phyloP scores from a whole-genome alignment of 2,888 invertebrate genomes.

The Halictus ligatus region DNA sequence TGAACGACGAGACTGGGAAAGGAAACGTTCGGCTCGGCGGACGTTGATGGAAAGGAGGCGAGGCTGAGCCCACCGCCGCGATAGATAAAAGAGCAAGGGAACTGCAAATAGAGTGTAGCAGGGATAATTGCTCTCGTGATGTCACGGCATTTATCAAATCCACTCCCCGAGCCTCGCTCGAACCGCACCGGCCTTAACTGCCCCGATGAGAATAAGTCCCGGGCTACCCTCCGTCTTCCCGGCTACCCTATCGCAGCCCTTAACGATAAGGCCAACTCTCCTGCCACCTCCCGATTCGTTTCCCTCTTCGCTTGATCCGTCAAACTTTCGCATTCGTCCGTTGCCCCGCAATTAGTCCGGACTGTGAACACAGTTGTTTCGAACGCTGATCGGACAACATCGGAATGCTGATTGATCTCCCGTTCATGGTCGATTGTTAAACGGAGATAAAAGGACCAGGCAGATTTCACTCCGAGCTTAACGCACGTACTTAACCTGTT shows the following conservation, averaged over 20 bases:
- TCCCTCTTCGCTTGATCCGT: constrained; percentile 7
- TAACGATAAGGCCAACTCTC: constrained; percentile 62
- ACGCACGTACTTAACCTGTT: too few relatives aligned
- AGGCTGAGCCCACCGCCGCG: constrained; percentile 26
- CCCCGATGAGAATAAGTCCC: constrained; percentile 52
- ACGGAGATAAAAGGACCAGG: background rate
- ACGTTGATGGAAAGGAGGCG: constrained; percentile 46
- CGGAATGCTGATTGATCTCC: background rate
- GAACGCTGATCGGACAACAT: background rate
- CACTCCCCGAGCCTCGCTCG: constrained; percentile 54
- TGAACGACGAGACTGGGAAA: background rate
- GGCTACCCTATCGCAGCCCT: constrained; percentile 57
- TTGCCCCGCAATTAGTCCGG: constrained; percentile 40
- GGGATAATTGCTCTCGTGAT: constrained; percentile 77
- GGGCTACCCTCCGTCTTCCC: constrained; percentile 44
- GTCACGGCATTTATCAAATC: constrained; percentile 76
- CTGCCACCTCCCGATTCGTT: constrained; percentile 29
- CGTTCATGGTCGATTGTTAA: background rate
- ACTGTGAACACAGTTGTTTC: background rate
- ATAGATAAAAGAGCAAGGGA: constrained; percentile 65
- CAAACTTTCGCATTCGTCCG: constrained; percentile 26
- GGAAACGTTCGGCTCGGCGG: constrained; percentile 54
- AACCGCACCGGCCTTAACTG: constrained; percentile 27
- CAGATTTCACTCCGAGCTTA: too few relatives aligned
- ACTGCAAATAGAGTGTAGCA: constrained; percentile 71